phyloP scores from a whole-genome alignment of 2,113 vertebrate genomes.

The Kryptolebias marmoratus region DNA sequence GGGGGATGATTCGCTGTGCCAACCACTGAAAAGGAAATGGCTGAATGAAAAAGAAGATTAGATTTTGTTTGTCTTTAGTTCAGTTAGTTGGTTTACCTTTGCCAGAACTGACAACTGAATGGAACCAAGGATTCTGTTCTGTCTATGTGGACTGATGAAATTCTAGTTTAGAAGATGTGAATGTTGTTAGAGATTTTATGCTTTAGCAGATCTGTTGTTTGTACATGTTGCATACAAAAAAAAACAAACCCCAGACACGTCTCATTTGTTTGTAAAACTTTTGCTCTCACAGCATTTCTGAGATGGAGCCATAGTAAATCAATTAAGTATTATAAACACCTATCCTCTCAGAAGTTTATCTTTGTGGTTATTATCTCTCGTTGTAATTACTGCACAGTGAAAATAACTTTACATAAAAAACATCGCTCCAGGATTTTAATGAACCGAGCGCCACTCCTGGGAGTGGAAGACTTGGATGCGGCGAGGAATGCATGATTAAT shows the following conservation, averaged over 20 bases:
- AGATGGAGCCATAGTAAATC: conserved; percentile 3
- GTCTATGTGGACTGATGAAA: conserved; percentile 9
- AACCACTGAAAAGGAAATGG: no score
- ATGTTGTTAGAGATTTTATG: no score
- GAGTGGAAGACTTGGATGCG: conserved; percentile 49
- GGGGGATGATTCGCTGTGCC: no score
- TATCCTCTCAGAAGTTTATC: conserved; percentile 31
- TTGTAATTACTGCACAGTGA: conserved; percentile 63
- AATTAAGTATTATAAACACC: conserved; percentile 21
- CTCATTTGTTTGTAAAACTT: conserved; percentile 13
- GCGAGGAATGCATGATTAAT: conserved; percentile 67
- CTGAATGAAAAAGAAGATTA: no score
- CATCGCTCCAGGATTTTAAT: conserved; percentile 57
- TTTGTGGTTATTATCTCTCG: conserved; percentile 31
- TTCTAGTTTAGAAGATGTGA: neutral
- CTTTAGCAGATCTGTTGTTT: neutral
- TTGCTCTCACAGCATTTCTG: conserved; percentile 1
- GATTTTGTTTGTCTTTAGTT: neutral
- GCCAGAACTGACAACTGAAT: neutral
- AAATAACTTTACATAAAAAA: conserved; percentile 52
- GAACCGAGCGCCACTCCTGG: conserved; percentile 59
- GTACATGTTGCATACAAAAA: neutral
- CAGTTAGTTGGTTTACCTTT: no score
- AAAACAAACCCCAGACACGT: neutral
- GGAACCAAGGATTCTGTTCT: neutral